These are phyloP conservation scores for Nemopilema nomurai DNA, from an alignment of 30 jellyfish, hydroid and myxozoan species.

Conservation along the genomic window DNA sequence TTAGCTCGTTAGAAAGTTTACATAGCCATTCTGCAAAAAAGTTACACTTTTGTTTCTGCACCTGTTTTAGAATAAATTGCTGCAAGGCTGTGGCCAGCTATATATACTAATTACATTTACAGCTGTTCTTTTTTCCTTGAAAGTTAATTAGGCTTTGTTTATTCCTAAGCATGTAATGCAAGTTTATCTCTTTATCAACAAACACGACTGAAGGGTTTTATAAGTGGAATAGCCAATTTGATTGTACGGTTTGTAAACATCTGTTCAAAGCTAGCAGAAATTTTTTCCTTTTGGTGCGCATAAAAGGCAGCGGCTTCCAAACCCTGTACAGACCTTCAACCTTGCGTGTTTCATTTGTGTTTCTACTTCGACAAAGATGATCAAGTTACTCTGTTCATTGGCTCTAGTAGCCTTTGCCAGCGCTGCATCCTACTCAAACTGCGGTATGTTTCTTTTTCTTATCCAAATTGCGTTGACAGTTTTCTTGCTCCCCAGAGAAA, in stretches of 20 bases:
- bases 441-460: conserved; percentile 32
- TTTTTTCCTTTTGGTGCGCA: too few relatives aligned
- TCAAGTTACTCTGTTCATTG: conserved; percentile 29
- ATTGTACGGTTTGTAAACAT: not conserved
- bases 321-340: too few relatives aligned
- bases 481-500: not conserved
- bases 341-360: not conserved
- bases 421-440: conserved; percentile 45
- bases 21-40: not conserved
- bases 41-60: not conserved
- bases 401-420: conserved; percentile 43
- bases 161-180: not conserved
- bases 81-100: not conserved
- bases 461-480: not conserved
- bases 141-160: too few relatives aligned
- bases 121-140: not conserved
- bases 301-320: too few relatives aligned
- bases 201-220: not conserved
- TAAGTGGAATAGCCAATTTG: not conserved
- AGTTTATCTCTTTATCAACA: not conserved
- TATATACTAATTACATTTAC: not conserved
- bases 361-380: conserved; percentile 19
- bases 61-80: not conserved
- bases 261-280: not conserved
- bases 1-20: not conserved